Evolutionary conservation across 2,888 invertebrate genomes (phyloP), one percentile per base, ranked within the genome.

Genomic region (Neoaliturus tenellus): DNA sequence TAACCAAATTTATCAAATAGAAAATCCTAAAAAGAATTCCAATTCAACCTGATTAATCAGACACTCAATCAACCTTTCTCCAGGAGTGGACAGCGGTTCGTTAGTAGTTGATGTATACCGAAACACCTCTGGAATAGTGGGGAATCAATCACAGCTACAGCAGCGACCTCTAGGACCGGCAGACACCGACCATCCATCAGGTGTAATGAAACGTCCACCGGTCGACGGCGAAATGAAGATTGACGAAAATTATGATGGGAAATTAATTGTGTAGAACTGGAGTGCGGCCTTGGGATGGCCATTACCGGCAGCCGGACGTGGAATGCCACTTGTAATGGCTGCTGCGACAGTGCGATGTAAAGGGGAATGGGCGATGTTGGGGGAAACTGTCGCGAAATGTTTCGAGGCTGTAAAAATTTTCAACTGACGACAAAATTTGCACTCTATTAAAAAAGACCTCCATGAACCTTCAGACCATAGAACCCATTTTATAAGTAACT

Each of bases 241-340:
- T 78, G 78, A 78, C 78, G 78, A 78, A 78, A 78, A 78, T 78
- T 75, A 55, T 78, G 78, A 78, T 78, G 51, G 78, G 28, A 35
- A 28, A 78, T 78, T 78, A 78, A 78, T 78, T 78, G 35, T 48
- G 41, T 23, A 20, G 78, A 78, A 78, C 78, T 78, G 78, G 78
- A 78, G 51, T 78, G 55, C 48, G 78, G n/a, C 78, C 78, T 78
- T 55, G 78, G 23, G n/a, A n/a, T n/a, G n/a, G n/a, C n/a, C n/a
- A n/a, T n/a, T n/a, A n/a, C n/a, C 31, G 48, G 73, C 39, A 33
- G n/a, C 41, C 75, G 39, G 41, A 4, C 23, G 35, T n/a, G 69
- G 69, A 69, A 39, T 23, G 44, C 44, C 5, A 44, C 44, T 75
- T 2, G 12, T 17, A 8, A 5, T 39, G 12, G 39, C 44, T 44